A percentile compares a stretch with the other conserved stretches of the same genome.
Evolutionary conservation across 92 coral and sea anemone species (phyloP).

Genomic region (Epizoanthus scotinus): DNA sequence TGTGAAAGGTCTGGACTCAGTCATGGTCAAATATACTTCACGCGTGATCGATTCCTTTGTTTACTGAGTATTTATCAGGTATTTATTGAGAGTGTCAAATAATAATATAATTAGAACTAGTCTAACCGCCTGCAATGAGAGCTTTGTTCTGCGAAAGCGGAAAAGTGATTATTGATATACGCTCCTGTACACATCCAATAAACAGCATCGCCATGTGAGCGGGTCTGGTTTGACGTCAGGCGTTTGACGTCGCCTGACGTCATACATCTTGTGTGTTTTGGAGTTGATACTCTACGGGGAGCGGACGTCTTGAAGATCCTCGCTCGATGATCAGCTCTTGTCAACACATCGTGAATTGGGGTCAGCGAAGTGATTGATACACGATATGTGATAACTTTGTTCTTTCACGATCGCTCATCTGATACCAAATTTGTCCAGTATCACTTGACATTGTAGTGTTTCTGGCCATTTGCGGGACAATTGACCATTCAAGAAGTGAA

Average conservation of each 20-base stretch:
- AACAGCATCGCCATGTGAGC: no score
- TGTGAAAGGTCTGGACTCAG: not conserved
- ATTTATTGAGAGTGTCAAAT: not conserved
- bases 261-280: not conserved
- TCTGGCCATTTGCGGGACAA: no score
- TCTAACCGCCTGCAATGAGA: not conserved
- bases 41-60: not conserved
- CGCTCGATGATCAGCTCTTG: conserved; percentile 11
- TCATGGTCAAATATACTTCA: no score
- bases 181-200: no score
- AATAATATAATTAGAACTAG: not conserved
- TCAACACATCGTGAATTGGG: conserved; percentile 5
- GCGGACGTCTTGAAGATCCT: not conserved
- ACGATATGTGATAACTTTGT: not conserved
- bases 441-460: no score
- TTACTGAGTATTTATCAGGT: not conserved
- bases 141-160: conserved; percentile 1
- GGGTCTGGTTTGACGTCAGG: conserved; percentile 18
- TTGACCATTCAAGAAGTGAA: no score
- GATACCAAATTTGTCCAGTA: not conserved
- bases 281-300: not conserved
- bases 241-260: conserved; percentile 23
- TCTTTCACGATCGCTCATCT: not conserved
- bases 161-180: no score
- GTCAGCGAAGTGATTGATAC: conserved; percentile 12